phyloP scores from a whole-genome alignment of 2,113 vertebrate species.

The Callopanchax toddi region DNA sequence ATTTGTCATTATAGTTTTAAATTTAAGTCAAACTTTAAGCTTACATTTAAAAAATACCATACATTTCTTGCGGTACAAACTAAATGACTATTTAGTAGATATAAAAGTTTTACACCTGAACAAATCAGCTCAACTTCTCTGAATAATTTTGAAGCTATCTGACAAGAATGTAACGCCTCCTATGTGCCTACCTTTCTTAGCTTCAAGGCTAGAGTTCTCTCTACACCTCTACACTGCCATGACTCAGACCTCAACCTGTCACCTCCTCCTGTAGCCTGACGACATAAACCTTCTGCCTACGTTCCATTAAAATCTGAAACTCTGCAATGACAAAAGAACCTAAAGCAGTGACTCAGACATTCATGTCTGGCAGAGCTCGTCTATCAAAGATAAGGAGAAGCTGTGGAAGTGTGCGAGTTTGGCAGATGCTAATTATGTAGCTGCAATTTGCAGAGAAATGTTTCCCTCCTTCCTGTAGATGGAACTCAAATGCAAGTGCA shows the following conservation, averaged over 20 bases:
- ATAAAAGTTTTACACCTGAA: background rate
- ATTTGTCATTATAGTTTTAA: too few relatives aligned
- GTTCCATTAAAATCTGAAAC: constrained; percentile 23
- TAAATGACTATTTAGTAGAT: too few relatives aligned
- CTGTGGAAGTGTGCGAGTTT: background rate
- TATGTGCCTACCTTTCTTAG: background rate
- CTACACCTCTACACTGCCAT: constrained; percentile 7
- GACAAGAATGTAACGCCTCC: constrained; percentile 1
- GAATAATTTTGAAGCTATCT: background rate
- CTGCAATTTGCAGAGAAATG: background rate
- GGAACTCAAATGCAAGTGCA: background rate
- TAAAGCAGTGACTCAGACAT: constrained; percentile 35
- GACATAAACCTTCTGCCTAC: constrained; percentile 20
- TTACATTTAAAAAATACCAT: too few relatives aligned
- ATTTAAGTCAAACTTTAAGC: too few relatives aligned
- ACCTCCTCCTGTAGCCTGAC: background rate
- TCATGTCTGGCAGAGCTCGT: constrained; percentile 1
- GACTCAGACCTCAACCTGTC: constrained; percentile 26
- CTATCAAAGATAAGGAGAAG: background rate
- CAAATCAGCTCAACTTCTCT: background rate
- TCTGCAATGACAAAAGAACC: constrained; percentile 25
- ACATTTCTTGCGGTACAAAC: too few relatives aligned
- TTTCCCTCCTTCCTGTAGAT: background rate
- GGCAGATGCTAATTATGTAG: constrained; percentile 3
- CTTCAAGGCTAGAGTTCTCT: constrained; percentile 25